These are phyloP conservation scores for Drosophila santomea DNA, from an alignment of 1,140 invertebrate species.

Conservation along the genomic window DNA sequence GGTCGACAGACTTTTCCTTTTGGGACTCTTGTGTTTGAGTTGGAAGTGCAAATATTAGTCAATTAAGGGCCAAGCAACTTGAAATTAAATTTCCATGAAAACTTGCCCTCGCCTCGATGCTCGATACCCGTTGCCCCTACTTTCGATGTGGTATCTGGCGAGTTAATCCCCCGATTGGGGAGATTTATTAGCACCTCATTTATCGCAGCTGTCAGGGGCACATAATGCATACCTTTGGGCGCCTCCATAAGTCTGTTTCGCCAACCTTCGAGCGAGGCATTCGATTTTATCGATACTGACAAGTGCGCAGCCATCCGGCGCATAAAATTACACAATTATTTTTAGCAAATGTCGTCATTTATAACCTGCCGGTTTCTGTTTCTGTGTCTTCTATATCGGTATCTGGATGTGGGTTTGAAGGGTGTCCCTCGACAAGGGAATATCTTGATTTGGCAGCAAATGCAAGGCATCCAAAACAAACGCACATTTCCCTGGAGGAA, in stretches of 20 bases:
- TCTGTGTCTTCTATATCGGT: slow-evolving; percentile 12
- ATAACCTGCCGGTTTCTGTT: slow-evolving; percentile 26
- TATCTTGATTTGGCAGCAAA: slow-evolving; percentile 4
- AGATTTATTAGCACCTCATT: slow-evolving; percentile 72
- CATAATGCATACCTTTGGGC: slow-evolving; percentile 62
- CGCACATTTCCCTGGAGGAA: not conserved
- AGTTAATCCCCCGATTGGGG: slow-evolving; percentile 22
- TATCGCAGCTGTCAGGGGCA: slow-evolving; percentile 52
- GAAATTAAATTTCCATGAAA: slow-evolving; percentile 47
- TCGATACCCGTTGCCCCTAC: not conserved
- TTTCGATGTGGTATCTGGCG: not conserved
- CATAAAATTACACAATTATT: slow-evolving; percentile 67
- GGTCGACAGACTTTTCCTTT: slow-evolving; percentile 18
- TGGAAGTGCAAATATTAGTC: slow-evolving; percentile 45
- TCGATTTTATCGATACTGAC: slow-evolving; percentile 59
- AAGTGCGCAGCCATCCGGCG: slow-evolving; percentile 54
- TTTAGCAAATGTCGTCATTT: slow-evolving; percentile 72
- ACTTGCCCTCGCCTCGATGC: slow-evolving; percentile 11
- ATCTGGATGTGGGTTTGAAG: slow-evolving; percentile 4
- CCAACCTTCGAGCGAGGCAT: slow-evolving; percentile 23
- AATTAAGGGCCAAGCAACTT: slow-evolving; percentile 25
- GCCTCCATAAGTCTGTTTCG: slow-evolving; percentile 16
- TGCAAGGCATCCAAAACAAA: slow-evolving; percentile 15
- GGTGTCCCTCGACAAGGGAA: slow-evolving; percentile 22
- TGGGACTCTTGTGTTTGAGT: slow-evolving; percentile 20